Conservation (phyloP, 2,113 vertebrate genomes). For the Mesitornis unicolor region DNA sequence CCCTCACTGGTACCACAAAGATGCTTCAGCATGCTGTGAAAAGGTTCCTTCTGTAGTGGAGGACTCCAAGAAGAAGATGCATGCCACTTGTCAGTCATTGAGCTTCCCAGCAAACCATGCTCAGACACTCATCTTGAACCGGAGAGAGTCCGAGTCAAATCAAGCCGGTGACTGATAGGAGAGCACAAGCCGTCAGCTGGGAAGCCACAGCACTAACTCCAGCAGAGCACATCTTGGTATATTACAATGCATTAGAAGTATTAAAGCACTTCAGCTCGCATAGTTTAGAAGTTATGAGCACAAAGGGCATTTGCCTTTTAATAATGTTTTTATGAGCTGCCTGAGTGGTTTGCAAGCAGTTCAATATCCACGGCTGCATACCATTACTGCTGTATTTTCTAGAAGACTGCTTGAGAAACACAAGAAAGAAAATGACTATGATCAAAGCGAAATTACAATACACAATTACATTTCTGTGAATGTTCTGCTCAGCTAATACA, state of each 20-base stretch:
- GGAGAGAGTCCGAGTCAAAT: background rate
- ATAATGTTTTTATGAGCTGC: slow-evolving; percentile 43
- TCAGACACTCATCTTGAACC: background rate
- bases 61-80: background rate
- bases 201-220: background rate
- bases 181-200: background rate
- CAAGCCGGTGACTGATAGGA: background rate
- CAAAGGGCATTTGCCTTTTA: slow-evolving; percentile 48
- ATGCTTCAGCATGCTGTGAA: no score
- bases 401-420: background rate
- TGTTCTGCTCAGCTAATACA: background rate
- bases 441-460: slow-evolving; percentile 46
- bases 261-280: background rate
- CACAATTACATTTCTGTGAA: background rate
- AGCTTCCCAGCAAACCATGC: background rate
- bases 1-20: no score
- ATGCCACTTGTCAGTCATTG: background rate
- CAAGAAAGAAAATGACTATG: slow-evolving; percentile 31
- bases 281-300: background rate
- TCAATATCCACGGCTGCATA: background rate
- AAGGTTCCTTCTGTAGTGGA: background rate
- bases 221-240: background rate
- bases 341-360: background rate
- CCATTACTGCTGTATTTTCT: slow-evolving; percentile 1
- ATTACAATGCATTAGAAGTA: background rate